These are phyloP conservation scores for Diuraphis noxia DNA, from an alignment of 1,140 invertebrate species.

Conservation along the genomic window DNA sequence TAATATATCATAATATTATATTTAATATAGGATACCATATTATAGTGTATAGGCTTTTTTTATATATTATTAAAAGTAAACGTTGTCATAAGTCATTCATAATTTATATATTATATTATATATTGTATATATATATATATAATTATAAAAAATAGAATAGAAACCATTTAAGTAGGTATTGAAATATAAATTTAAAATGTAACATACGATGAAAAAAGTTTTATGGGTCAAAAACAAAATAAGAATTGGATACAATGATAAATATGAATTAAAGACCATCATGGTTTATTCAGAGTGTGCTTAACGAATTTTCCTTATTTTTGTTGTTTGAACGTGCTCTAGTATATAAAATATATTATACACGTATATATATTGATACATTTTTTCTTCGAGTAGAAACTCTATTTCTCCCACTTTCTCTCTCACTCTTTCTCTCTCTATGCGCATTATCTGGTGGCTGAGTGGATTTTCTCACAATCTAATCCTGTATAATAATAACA, in stretches of 20 bases:
- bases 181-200: background rate
- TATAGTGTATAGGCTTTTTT: no score
- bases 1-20: background rate
- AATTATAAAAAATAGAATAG: background rate
- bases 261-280: background rate
- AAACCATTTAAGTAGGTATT: background rate
- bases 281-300: conserved; percentile 4
- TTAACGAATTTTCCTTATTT: background rate
- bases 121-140: background rate
- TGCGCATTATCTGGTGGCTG: background rate
- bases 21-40: background rate
- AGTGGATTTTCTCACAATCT: background rate
- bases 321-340: background rate
- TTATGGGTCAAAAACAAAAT: background rate
- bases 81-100: background rate
- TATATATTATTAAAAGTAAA: background rate
- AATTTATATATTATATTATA: background rate
- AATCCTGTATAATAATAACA: background rate
- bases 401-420: background rate
- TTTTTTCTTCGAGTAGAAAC: background rate
- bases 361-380: background rate
- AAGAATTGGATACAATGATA: background rate
- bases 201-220: background rate
- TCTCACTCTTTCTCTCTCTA: background rate
- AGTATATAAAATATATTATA: no score